Evolutionary conservation across 1,140 invertebrate genomes (phyloP).

Genomic region (Ephestia elutella): DNA sequence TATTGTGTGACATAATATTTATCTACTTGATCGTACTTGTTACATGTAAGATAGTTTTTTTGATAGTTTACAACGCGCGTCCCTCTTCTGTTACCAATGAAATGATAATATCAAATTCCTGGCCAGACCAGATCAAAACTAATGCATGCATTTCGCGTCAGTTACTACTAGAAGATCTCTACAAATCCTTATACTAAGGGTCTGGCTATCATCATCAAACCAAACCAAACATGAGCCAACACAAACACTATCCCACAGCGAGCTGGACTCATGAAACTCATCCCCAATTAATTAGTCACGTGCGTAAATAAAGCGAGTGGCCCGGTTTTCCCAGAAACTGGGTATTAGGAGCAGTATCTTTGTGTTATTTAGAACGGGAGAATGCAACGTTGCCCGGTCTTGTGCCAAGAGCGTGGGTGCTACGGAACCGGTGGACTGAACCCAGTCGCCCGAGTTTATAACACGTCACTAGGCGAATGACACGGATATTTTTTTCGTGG

Average conservation of each 20-base stretch:
- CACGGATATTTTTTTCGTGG: neutral
- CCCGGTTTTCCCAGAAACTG: conserved; percentile 52
- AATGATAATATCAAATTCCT: too few relatives aligned
- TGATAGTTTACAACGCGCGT: too few relatives aligned
- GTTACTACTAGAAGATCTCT: too few relatives aligned
- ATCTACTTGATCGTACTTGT: too few relatives aligned
- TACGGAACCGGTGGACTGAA: conserved; percentile 35
- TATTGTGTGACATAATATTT: neutral
- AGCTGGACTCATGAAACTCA: neutral
- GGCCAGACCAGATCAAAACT: too few relatives aligned
- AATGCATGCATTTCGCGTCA: too few relatives aligned
- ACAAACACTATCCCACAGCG: too few relatives aligned
- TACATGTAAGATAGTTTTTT: too few relatives aligned
- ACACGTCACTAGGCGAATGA: neutral
- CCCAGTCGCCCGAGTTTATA: conserved; percentile 11
- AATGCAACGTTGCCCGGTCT: conserved; percentile 47
- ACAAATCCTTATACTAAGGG: too few relatives aligned
- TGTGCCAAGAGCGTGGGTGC: conserved; percentile 63
- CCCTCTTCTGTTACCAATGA: too few relatives aligned
- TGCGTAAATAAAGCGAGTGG: conserved; percentile 24
- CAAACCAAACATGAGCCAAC: too few relatives aligned
- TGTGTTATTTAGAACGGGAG: conserved; percentile 61
- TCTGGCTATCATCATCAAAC: too few relatives aligned
- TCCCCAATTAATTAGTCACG: neutral
- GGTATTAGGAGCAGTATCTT: conserved; percentile 58